Conservation (phyloP, 1,140 invertebrate genomes). For the Scaptomyza pallida region DNA sequence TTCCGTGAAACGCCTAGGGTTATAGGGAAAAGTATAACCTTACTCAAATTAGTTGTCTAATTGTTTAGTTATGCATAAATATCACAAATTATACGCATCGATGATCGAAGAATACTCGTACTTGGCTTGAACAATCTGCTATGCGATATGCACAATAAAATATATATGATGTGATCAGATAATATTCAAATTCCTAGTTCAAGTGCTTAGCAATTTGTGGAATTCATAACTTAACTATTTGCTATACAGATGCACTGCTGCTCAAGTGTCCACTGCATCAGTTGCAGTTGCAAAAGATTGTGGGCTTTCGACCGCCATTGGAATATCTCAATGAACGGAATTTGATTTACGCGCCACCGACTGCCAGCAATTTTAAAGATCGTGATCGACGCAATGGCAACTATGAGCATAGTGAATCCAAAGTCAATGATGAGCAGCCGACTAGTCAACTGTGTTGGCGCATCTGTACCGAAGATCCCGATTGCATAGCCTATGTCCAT, state of each 20-base stretch:
- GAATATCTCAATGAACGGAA: constrained; percentile 68
- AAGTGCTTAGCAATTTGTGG: constrained; percentile 45
- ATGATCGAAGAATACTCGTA: constrained; percentile 22
- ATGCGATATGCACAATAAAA: constrained; percentile 46
- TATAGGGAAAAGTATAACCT: neutral
- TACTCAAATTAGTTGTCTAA: constrained; percentile 51
- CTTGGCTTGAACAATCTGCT: neutral
- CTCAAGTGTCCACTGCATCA: constrained; percentile 81
- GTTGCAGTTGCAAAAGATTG: constrained; percentile 81
- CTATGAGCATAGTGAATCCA: constrained; percentile 5
- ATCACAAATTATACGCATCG: constrained; percentile 54
- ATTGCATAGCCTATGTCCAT: constrained; percentile 84
- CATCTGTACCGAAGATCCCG: constrained; percentile 82
- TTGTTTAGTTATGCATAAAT: constrained; percentile 59
- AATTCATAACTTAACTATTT: too few species aligned
- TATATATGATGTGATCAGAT: constrained; percentile 6
- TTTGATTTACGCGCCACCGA: constrained; percentile 61
- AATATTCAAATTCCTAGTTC: constrained; percentile 1
- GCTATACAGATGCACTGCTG: constrained; percentile 60
- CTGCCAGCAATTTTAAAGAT: constrained; percentile 57
- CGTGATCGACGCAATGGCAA: constrained; percentile 54
- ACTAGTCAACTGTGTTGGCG: constrained; percentile 84
- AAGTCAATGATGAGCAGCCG: constrained; percentile 81
- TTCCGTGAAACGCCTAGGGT: neutral
- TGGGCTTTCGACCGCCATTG: constrained; percentile 77